Percentiles rank a stretch among this genome's conserved stretches.
These are phyloP conservation scores for Zosterops borbonicus DNA, from an alignment of 2,113 vertebrate species.

Conservation along the genomic window DNA sequence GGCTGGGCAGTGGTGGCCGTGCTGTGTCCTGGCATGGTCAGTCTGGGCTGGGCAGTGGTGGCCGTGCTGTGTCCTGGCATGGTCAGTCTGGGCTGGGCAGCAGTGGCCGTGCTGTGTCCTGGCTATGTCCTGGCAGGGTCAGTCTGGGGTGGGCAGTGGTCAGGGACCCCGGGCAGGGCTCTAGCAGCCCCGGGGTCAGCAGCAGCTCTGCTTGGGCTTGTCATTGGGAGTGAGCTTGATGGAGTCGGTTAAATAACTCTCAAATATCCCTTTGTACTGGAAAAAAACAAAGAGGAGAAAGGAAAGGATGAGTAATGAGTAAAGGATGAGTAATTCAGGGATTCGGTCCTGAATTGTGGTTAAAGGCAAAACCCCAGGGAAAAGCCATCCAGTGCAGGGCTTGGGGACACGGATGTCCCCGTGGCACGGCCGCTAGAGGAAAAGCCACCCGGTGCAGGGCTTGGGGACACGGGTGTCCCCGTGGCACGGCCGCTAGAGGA, in stretches of 20 bases:
- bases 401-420: not conserved
- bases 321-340: too few relatives aligned
- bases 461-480: not conserved
- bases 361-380: not conserved
- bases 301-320: not conserved
- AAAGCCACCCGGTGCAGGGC: accelerated
- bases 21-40: too few relatives aligned
- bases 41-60: too few relatives aligned
- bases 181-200: not conserved
- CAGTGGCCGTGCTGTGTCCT: too few relatives aligned
- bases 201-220: conserved; percentile 67
- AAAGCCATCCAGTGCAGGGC: accelerated
- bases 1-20: not conserved
- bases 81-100: too few relatives aligned
- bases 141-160: not conserved
- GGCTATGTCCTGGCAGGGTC: not conserved
- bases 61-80: too few relatives aligned
- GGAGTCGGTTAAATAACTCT: conserved; percentile 75
- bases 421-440: conserved; percentile 44
- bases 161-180: accelerated
- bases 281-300: not conserved
- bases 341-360: accelerated
- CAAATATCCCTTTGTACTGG: conserved; percentile 72
- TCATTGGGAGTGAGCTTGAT: conserved; percentile 75
- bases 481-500: conserved; percentile 44